Conservation (phyloP, 2,888 invertebrate species). For the Ichneumon xanthorius region DNA sequence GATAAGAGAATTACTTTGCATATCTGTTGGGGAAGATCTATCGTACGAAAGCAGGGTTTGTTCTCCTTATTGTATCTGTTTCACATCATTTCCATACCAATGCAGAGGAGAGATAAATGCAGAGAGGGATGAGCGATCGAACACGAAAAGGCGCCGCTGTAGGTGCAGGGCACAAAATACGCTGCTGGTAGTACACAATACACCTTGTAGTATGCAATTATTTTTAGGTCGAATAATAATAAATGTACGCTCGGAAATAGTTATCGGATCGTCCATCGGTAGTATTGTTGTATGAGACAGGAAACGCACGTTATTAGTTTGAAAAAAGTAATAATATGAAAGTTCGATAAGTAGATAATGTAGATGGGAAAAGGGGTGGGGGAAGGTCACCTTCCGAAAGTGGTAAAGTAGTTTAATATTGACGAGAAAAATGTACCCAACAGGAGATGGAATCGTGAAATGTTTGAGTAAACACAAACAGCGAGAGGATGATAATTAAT, state of each 20-base stretch:
- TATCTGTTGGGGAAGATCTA: conserved; percentile 4
- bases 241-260: conserved; percentile 34
- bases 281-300: conserved; percentile 24
- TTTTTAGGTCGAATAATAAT: conserved; percentile 21
- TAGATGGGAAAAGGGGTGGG: neutral
- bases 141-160: conserved; percentile 18
- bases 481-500: conserved; percentile 8
- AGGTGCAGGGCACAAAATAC: conserved; percentile 35
- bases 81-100: conserved; percentile 3
- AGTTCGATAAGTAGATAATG: conserved; percentile 7
- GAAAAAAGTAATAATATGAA: neutral
- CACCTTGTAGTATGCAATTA: conserved; percentile 37
- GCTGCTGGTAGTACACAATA: conserved; percentile 18
- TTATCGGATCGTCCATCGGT: conserved; percentile 18
- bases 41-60: neutral
- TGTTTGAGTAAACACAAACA: conserved; percentile 37
- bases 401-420: conserved; percentile 1
- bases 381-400: neutral
- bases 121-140: neutral
- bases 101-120: neutral
- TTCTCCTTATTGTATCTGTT: conserved; percentile 9
- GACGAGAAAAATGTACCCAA: conserved; percentile 23
- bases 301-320: conserved; percentile 33
- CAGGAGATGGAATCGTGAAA: conserved; percentile 49
- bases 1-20: conserved; percentile 1